Evolutionary conservation across 2,113 vertebrate species (phyloP).

Genomic region (Brienomyrus brachyistius): DNA sequence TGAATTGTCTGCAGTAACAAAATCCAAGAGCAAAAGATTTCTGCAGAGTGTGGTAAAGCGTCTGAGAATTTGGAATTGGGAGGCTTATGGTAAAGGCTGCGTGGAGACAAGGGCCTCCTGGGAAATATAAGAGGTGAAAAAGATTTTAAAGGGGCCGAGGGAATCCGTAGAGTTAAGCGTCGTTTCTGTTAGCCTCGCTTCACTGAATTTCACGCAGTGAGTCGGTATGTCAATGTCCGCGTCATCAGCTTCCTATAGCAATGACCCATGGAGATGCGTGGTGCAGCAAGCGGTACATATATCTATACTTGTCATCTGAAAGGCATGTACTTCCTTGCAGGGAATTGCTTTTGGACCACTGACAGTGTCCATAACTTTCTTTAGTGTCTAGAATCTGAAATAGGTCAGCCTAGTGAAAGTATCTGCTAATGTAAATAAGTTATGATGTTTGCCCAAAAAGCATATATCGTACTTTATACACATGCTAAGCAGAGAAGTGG

Average conservation of each 20-base stretch:
- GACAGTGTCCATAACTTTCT: not conserved
- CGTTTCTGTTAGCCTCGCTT: not conserved
- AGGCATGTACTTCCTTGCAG: not conserved
- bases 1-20: not conserved
- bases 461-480: not conserved
- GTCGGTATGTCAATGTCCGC: not conserved
- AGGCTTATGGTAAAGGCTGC: not conserved
- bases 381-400: not conserved
- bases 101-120: not conserved
- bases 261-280: not conserved
- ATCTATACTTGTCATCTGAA: not conserved
- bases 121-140: not conserved
- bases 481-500: not conserved
- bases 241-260: not conserved
- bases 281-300: not conserved
- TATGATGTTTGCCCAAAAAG: not conserved
- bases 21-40: not conserved
- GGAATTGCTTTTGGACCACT: not conserved
- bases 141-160: not conserved
- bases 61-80: not conserved
- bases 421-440: not conserved
- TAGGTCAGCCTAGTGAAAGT: not conserved
- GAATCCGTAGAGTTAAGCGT: not conserved
- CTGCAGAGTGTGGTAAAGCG: not conserved
- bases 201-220: not conserved